Conservation (phyloP, 1,140 invertebrate genomes). For the Drosophila pseudoobscura region DNA sequence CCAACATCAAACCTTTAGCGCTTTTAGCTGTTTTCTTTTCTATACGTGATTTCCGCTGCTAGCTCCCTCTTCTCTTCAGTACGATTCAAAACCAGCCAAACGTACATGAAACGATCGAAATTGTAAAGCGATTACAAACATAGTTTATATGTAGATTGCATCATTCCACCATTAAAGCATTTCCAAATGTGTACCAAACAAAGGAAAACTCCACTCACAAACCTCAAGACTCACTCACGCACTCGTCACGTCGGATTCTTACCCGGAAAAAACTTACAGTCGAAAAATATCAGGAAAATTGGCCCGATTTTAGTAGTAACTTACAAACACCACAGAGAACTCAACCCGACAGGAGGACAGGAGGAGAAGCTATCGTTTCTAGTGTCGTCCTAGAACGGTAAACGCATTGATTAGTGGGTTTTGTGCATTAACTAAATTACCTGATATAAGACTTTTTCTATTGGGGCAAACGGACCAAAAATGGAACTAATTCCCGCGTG, state of each 20-base stretch:
- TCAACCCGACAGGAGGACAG: constrained; percentile 34
- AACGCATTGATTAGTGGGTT: constrained; percentile 73
- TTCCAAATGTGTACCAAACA: constrained; percentile 51
- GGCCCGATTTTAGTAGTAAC: constrained; percentile 39
- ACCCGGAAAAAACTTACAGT: constrained; percentile 38
- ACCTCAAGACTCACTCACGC: constrained; percentile 1
- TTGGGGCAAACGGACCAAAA: constrained; percentile 25
- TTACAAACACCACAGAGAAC: constrained; percentile 53
- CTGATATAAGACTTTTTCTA: constrained; percentile 49
- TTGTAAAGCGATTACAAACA: constrained; percentile 61
- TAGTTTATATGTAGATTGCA: constrained; percentile 40
- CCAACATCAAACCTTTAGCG: constrained; percentile 65
- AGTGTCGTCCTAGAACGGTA: constrained; percentile 77
- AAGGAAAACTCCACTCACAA: constrained; percentile 22
- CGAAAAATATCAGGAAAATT: constrained; percentile 2
- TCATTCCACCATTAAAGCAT: constrained; percentile 37
- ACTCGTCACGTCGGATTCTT: constrained; percentile 28
- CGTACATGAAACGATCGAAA: constrained; percentile 68
- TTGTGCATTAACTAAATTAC: constrained; percentile 69
- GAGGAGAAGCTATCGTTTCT: constrained; percentile 61
- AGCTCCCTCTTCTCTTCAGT: constrained; percentile 19
- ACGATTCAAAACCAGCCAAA: constrained; percentile 47
- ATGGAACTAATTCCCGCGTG: constrained; percentile 43
- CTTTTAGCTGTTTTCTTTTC: constrained; percentile 14
- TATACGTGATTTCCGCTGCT: constrained; percentile 13